Evolutionary conservation across 2,113 vertebrate species (phyloP).

Genomic region (Prinia subflava): DNA sequence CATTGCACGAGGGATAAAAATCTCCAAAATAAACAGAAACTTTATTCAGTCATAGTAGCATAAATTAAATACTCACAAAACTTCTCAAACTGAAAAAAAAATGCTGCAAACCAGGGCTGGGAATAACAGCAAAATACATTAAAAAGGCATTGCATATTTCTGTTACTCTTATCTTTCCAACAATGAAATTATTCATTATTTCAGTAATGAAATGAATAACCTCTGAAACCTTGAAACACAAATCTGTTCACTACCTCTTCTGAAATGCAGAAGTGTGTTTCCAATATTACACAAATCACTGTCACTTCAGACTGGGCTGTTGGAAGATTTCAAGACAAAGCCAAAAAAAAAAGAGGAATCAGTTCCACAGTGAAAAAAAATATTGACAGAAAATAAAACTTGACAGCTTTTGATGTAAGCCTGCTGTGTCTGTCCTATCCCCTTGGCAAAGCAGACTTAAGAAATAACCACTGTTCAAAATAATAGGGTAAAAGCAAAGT

Average conservation of each 20-base stretch:
- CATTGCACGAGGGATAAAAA: neutral
- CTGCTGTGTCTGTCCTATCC: neutral
- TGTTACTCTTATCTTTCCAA: neutral
- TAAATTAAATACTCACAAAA: neutral
- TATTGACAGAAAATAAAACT: neutral
- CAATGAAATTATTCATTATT: neutral
- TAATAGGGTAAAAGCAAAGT: neutral
- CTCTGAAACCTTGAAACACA: neutral
- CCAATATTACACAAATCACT: neutral
- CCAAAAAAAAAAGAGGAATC: neutral
- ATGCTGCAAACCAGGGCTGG: neutral
- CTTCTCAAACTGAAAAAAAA: neutral
- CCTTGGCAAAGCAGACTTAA: neutral
- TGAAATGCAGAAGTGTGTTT: constrained; percentile 23
- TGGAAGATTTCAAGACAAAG: neutral
- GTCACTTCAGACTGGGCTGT: neutral
- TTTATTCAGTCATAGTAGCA: neutral
- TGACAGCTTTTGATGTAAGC: neutral
- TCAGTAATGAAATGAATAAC: neutral
- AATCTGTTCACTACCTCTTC: neutral
- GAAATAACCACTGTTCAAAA: neutral
- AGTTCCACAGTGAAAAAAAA: neutral
- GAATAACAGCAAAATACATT: neutral
- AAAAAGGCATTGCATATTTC: neutral
- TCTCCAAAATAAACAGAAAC: neutral